These are phyloP conservation scores for Carlito syrichta DNA, from an alignment of 2,113 vertebrate genomes.

Conservation along the genomic window DNA sequence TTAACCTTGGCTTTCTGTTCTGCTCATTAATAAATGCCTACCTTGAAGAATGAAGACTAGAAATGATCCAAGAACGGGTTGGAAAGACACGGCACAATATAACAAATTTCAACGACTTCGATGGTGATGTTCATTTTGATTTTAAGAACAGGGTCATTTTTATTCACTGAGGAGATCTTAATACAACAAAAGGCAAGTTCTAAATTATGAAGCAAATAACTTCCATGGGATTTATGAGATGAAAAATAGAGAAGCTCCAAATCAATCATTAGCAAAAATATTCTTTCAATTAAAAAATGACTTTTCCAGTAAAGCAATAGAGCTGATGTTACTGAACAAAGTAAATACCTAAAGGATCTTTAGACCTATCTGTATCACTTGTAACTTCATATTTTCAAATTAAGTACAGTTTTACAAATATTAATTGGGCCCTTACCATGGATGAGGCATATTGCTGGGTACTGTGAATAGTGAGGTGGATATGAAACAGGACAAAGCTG, in stretches of 20 bases:
- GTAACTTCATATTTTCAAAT: conserved; percentile 35
- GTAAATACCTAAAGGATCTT: background rate
- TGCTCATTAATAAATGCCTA: background rate
- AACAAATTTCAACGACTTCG: background rate
- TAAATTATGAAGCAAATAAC: conserved; percentile 18
- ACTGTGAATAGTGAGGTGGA: background rate
- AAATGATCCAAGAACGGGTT: background rate
- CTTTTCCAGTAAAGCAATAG: background rate
- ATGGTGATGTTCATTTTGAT: conserved; percentile 8
- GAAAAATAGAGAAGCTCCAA: conserved; percentile 15
- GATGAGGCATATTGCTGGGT: background rate
- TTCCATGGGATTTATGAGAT: conserved; percentile 26
- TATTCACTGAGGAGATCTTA: background rate
- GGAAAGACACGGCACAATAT: background rate
- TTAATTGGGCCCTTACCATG: background rate
- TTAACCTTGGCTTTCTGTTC: background rate
- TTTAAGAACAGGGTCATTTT: conserved; percentile 7
- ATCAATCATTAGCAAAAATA: conserved; percentile 5
- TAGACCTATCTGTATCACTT: background rate
- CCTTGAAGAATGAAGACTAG: background rate
- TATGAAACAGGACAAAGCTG: background rate
- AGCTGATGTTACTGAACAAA: background rate
- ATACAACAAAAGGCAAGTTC: background rate
- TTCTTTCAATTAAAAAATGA: conserved; percentile 16
- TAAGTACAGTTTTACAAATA: background rate